Percentiles rank a stretch among this genome's conserved stretches.
Conservation (phyloP, 2,888 invertebrate species). For the Myathropa florea region DNA sequence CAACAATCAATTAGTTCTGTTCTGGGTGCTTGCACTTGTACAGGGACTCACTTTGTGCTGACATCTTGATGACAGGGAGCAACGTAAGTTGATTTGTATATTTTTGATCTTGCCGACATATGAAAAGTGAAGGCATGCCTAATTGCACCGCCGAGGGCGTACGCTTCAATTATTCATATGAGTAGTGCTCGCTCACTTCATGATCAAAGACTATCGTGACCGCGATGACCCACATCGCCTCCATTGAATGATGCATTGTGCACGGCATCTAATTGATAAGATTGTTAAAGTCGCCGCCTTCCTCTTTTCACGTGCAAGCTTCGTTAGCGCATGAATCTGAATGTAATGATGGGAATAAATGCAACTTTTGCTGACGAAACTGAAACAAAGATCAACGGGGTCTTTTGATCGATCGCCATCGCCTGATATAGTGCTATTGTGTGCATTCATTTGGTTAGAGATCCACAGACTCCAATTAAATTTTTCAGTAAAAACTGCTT, state of each 20-base stretch:
- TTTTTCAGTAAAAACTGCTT: no score
- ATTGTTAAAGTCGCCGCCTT: constrained; percentile 22
- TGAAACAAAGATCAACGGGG: not conserved
- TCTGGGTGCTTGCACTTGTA: not conserved
- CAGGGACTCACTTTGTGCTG: constrained; percentile 8
- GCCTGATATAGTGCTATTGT: not conserved
- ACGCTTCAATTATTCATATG: constrained; percentile 13
- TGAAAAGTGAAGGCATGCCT: not conserved
- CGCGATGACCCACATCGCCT: constrained; percentile 16
- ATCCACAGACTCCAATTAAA: no score
- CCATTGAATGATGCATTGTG: constrained; percentile 33
- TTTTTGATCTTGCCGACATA: constrained; percentile 38
- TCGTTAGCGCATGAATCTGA: not conserved
- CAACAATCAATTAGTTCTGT: not conserved
- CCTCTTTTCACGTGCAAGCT: constrained; percentile 8
- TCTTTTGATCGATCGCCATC: not conserved
- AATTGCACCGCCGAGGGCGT: constrained; percentile 10
- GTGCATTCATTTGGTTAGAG: not conserved
- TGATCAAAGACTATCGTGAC: constrained; percentile 10
- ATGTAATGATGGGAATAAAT: constrained; percentile 1
- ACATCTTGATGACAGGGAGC: constrained; percentile 11
- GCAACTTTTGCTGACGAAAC: constrained; percentile 1
- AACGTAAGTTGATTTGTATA: not conserved
- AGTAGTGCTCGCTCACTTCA: constrained; percentile 1
- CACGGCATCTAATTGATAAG: constrained; percentile 27